Evolutionary conservation across 2,797 vertebrate species (phyloP), one percentile per base, ranked within the genome.

Genomic region (Gadopsis bispinosus): DNA sequence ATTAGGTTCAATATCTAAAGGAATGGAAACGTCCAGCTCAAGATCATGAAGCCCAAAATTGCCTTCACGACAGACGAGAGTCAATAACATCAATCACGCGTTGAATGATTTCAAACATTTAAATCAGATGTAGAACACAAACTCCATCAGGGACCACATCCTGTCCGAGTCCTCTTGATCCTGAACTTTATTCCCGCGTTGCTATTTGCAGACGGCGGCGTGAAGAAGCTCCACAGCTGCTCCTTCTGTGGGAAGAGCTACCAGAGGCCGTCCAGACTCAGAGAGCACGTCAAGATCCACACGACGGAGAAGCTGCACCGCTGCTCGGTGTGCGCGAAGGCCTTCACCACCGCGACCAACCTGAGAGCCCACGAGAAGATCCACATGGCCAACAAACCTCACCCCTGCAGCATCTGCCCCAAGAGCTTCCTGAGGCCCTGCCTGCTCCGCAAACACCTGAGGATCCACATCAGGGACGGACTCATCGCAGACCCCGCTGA

Each of bases 361-460:
- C 86, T 86, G 41, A 50, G 63, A 4, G 73, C 64, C 3, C 87
- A 87, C 65, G 31, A 66, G 79, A 83, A 70, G 69, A 83, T 20
- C 41, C 84, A 81, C 68, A 19, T 41, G 62, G 31, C 48, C 0
- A 29, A 69, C 37, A 80, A 62, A 7, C 79, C 68, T 1, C 88
- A 91, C 35, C 2, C 35, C 85, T 92, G 91, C 80, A 77, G 66
- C 80, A 39, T 92, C 73, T 92, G 91, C 37, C 12, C 80, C 58
- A 70, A 33, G 17, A 83, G 88, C 90, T 91, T 88, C 83, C 75
- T 81, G 71, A 80, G 77, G 48, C 90, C 90, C 26, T 76, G 81
- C 55, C 79, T 75, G 66, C 87, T 92, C 17, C 83, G 83, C 20
- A 77, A 83, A 7, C 91, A 92, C 88, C 81, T 91, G 88, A 84